Conservation (phyloP, 2,888 invertebrate genomes). For the Pollenia angustigena region DNA sequence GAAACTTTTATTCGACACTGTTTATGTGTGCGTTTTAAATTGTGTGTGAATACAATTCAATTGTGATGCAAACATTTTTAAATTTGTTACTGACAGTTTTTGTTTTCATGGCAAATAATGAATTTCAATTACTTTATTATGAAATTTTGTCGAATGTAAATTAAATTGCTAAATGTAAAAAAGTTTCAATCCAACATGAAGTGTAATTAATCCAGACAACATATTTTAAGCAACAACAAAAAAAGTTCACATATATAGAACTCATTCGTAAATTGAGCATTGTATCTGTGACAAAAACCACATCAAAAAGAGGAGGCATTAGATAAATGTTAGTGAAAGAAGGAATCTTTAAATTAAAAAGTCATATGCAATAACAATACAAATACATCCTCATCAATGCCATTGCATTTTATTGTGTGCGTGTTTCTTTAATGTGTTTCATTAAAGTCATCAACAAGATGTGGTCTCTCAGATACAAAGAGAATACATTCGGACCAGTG, state of each 20-base stretch:
- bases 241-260: not conserved
- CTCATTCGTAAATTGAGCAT: not conserved
- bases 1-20: too few relatives aligned
- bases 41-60: slow-evolving; percentile 17
- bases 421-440: not conserved
- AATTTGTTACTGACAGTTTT: slow-evolving; percentile 47
- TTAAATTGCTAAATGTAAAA: slow-evolving; percentile 21
- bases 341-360: not conserved
- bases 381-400: not conserved
- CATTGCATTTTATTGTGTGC: not conserved
- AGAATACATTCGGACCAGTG: too few relatives aligned
- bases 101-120: slow-evolving; percentile 40
- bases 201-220: not conserved
- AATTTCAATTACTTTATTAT: slow-evolving; percentile 48
- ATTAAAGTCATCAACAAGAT: slow-evolving; percentile 7
- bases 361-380: not conserved
- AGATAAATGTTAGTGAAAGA: not conserved
- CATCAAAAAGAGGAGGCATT: not conserved
- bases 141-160: slow-evolving; percentile 9
- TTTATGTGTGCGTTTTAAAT: not conserved
- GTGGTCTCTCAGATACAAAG: not conserved
- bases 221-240: not conserved
- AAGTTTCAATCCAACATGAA: not conserved
- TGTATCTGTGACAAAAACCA: not conserved
- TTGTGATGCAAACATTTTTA: not conserved